Evolutionary conservation across 2,888 invertebrate genomes (phyloP).

Genomic region (Philaethria dido): DNA sequence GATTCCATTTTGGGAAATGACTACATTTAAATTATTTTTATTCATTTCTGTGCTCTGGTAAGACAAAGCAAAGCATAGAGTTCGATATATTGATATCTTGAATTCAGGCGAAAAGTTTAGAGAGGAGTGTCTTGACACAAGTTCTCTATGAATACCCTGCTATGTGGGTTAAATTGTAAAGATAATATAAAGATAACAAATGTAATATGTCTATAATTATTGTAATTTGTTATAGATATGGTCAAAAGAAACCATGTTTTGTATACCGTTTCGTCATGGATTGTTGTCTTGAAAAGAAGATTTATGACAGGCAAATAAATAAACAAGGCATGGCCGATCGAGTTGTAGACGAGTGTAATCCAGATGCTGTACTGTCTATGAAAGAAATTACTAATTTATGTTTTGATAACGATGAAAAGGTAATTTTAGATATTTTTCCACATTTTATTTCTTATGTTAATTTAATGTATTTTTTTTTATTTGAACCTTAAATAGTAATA

Average conservation of each 20-base stretch:
- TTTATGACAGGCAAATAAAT: constrained; percentile 98
- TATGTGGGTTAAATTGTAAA: no score
- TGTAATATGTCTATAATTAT: no score
- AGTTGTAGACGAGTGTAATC: constrained; percentile 99
- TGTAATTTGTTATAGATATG: constrained; percentile 88
- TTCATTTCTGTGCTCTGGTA: no score
- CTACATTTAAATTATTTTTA: no score
- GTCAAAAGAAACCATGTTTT: constrained; percentile 96
- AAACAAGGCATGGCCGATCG: constrained; percentile 99
- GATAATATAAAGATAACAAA: no score
- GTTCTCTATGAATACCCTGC: no score
- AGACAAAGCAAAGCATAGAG: no score
- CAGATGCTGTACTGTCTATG: constrained; percentile 95
- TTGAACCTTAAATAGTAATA: no score
- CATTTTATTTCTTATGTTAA: not conserved
- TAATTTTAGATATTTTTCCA: constrained; percentile 44
- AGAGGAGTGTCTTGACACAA: no score
- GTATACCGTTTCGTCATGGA: constrained; percentile 99
- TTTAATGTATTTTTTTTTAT: not conserved
- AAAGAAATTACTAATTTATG: constrained; percentile 95
- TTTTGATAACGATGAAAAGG: constrained; percentile 92
- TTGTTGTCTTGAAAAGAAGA: constrained; percentile 98
- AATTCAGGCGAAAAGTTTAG: no score
- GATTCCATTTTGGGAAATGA: no score
- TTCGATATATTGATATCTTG: no score